These are phyloP conservation scores for Volucella inanis DNA, from an alignment of 2,888 invertebrate species.

Conservation along the genomic window DNA sequence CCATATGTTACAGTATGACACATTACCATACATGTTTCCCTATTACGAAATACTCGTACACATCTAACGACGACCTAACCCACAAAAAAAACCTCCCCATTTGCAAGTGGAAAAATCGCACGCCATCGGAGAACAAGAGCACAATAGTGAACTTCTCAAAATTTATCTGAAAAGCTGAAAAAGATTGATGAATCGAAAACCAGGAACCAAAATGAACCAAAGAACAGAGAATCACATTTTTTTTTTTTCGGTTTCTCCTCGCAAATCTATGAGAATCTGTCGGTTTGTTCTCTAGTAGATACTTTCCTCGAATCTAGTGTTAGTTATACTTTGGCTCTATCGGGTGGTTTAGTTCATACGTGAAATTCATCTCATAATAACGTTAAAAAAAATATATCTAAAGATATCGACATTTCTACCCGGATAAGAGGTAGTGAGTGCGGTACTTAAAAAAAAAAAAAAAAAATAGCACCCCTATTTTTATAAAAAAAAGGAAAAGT, in stretches of 20 bases:
- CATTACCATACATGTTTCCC: constrained; percentile 41
- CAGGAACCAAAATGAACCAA: too few species aligned
- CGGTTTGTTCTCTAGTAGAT: constrained; percentile 57
- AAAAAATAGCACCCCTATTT: constrained; percentile 14
- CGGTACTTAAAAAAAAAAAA: background rate
- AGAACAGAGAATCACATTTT: constrained; percentile 13
- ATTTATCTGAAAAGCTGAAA: too few species aligned
- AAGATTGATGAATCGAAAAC: too few species aligned
- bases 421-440: constrained; percentile 11
- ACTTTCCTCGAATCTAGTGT: constrained; percentile 60
- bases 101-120: constrained; percentile 20
- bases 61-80: background rate
- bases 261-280: constrained; percentile 35
- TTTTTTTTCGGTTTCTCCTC: constrained; percentile 29
- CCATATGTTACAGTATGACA: constrained; percentile 49
- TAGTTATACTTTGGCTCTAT: constrained; percentile 64
- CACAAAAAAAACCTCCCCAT: background rate
- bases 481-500: constrained; percentile 20
- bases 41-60: constrained; percentile 53
- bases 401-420: constrained; percentile 20
- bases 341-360: constrained; percentile 46
- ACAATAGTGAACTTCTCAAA: too few species aligned
- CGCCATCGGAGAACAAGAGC: too few species aligned
- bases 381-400: background rate
- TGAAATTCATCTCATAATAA: constrained; percentile 25